Evolutionary conservation across 2,113 vertebrate species (phyloP), one percentile per base, ranked within the genome.

Genomic region (Eublepharis macularius): DNA sequence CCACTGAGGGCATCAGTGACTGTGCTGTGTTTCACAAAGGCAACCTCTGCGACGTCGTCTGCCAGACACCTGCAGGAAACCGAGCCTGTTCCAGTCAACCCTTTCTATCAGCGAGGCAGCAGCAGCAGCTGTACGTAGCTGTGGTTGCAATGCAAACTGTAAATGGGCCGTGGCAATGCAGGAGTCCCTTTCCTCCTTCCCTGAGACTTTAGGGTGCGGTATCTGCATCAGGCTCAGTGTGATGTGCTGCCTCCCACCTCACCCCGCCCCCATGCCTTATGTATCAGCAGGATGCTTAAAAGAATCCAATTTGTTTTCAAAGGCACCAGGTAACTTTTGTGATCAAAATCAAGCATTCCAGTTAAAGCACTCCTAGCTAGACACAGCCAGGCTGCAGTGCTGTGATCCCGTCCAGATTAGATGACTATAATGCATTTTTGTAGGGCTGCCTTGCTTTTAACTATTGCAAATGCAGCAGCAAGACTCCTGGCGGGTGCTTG

Each of bases 1-100:
- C 98, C 97, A 4, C 97, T 95, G 3, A 96, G 97, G 93, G 98
- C 96, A 0, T 98, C 97, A 47, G 32, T 69, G 2, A 98, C 97
- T 2, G 97, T 98, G 13, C 96, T 98, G 93, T 98, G 97, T 92
- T 98, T 98, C 86, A 97, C 95, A 90, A 98, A 98, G 81, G 98
- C 97, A 0, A 99, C 97, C 0, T 98, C 94, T 91, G 98, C 98
- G 41, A 91, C 88, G 83, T 60, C 91, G 16, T 98, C 96, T 86
- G 77, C 97, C 90, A 98, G 88, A 90, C 98, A 98, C 94, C 98
- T 98, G 65, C 14, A 69, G 6, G 12, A 87, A 93, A 86, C 5
- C 70, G 81, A 83, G 6, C 1, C 66, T 17, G 2, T 14, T 19
- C 49, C 11, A 54, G 14, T 14, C 49, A 51, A 51, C 49, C 54